Percentiles rank a stretch among this genome's conserved stretches.
Conservation (phyloP, 2,888 invertebrate species). For the Galeopsomyia nigrocyanea region DNA sequence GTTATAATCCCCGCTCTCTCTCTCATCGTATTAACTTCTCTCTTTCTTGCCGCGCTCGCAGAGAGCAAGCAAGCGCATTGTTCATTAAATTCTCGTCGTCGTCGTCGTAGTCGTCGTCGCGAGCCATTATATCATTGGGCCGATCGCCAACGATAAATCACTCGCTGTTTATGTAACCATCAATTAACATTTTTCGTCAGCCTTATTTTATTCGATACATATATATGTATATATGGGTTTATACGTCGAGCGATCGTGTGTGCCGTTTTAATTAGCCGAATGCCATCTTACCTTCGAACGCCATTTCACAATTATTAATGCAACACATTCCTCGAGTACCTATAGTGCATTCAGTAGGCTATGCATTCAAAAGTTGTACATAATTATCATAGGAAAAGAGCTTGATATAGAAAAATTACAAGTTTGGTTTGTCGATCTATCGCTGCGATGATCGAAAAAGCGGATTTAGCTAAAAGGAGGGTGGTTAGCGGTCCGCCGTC, state of each 20-base stretch:
- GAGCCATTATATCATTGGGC: constrained; percentile 8
- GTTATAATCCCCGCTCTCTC: constrained; percentile 9
- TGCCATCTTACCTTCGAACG: not conserved
- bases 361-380: too few relatives aligned
- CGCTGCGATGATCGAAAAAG: too few relatives aligned
- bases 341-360: too few relatives aligned
- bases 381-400: too few relatives aligned
- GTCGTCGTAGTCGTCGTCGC: not conserved
- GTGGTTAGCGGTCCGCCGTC: too few relatives aligned
- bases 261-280: constrained; percentile 23
- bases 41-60: too few relatives aligned
- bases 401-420: too few relatives aligned
- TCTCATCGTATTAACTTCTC: not conserved
- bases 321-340: too few relatives aligned
- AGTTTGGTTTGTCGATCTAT: too few relatives aligned
- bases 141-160: constrained; percentile 28
- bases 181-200: constrained; percentile 24
- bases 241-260: not conserved
- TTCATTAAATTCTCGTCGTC: constrained; percentile 20
- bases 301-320: too few relatives aligned
- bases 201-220: not conserved
- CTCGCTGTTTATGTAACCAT: constrained; percentile 2
- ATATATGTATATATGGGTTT: too few relatives aligned
- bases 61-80: constrained; percentile 1
- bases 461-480: too few relatives aligned